Percentiles rank a stretch among this genome's conserved stretches.
Conservation (phyloP, 1,140 invertebrate species). For the Calliphora vicina region DNA sequence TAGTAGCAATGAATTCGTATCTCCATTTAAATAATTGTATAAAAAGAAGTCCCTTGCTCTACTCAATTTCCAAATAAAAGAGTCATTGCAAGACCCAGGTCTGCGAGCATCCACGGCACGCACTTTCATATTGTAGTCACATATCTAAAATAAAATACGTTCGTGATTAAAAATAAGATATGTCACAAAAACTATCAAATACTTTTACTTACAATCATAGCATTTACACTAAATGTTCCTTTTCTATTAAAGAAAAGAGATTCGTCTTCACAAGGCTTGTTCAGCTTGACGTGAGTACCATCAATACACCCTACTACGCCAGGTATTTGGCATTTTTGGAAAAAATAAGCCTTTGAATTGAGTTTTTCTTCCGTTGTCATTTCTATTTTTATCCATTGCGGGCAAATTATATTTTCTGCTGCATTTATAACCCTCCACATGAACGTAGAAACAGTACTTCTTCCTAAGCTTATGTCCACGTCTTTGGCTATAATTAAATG, state of each 20-base stretch:
- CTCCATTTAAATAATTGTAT: background rate
- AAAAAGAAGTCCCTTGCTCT: background rate
- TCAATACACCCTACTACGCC: background rate
- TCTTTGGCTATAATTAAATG: background rate
- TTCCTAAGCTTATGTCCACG: background rate
- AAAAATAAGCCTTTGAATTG: background rate
- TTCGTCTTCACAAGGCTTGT: background rate
- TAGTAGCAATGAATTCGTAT: background rate
- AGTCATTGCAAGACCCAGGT: background rate
- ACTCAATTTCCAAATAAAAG: background rate
- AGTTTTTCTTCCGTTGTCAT: background rate
- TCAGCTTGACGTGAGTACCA: background rate
- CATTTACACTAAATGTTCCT: background rate
- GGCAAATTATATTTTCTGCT: background rate
- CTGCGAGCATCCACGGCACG: background rate
- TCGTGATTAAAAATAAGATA: background rate
- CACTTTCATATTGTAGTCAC: background rate
- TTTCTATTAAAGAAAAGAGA: background rate
- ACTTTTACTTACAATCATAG: background rate
- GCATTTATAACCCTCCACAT: background rate
- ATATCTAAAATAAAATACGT: background rate
- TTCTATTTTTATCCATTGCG: background rate
- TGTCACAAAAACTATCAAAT: background rate
- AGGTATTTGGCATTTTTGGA: background rate
- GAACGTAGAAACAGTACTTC: background rate